These are phyloP conservation scores for Tachycineta bicolor DNA, from an alignment of 2,113 vertebrate species.

Conservation along the genomic window DNA sequence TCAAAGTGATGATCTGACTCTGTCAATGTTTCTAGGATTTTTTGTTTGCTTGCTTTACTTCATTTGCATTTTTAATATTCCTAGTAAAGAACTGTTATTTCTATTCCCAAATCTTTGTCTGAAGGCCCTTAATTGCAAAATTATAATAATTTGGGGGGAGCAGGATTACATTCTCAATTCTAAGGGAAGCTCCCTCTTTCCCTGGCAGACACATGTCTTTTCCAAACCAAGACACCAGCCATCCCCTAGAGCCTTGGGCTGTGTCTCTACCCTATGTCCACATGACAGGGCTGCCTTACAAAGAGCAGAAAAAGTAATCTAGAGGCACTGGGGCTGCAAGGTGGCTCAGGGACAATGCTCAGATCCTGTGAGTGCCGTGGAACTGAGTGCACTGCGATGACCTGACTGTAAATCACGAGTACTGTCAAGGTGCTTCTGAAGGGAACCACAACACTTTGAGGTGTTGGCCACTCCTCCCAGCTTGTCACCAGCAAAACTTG, in stretches of 20 bases:
- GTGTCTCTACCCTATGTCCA: rapidly evolving
- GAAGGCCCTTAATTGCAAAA: too few species aligned
- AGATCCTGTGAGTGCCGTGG: background rate
- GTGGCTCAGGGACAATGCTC: rapidly evolving
- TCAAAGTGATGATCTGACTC: too few species aligned
- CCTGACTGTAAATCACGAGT: background rate
- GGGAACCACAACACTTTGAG: background rate
- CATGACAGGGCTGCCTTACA: background rate
- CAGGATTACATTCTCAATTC: too few species aligned
- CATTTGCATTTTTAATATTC: too few species aligned
- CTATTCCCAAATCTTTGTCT: too few species aligned
- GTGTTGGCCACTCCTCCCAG: background rate
- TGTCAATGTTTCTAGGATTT: too few species aligned
- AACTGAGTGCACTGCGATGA: background rate
- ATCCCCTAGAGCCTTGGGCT: background rate
- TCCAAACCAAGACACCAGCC: too few species aligned
- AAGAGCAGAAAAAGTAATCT: background rate
- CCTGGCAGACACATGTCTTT: too few species aligned
- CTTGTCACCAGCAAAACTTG: background rate
- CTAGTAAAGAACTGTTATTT: too few species aligned
- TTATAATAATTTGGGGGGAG: too few species aligned
- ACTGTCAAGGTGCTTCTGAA: background rate
- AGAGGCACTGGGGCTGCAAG: background rate
- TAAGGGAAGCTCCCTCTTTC: too few species aligned
- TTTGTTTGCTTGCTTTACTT: too few species aligned